Base-by-base conservation (phyloP, 2,888 invertebrate species). In the Trypoxylon attenuatum region DNA sequence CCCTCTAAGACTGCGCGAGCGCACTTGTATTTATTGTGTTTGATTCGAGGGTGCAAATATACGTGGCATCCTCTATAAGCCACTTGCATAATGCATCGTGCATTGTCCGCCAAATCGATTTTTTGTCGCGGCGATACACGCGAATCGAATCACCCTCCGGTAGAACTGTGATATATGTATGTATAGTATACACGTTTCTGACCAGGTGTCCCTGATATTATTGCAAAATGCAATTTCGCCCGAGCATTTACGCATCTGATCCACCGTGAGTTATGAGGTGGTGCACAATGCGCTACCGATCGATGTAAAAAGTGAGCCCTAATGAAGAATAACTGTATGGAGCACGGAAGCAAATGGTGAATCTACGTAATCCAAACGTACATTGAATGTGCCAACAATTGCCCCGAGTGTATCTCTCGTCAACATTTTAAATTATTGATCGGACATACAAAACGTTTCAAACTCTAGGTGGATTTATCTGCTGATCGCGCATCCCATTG, bases 11-110 rank as follows among this genome's bases (percentile, higher is more conserved):
- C 33, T 4, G 29, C 6, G 23, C 19, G 56, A 38, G 57, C 38
- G 27, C 50, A 50, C 54, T 69, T 66, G 71, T 72, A 72, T 72
- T 72, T 72, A 73, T 72, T 72, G 59, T 59, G 66, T 72, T 72
- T 74, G 54, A 70, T 73, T 62, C 61, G 43, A 33, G 13, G 55
- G 18, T 43, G 8, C 74, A 70, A 66, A 66, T 73, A 66, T 65
- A 53, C 52, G 51, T 13, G 41, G 38, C 22, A 16, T 39, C 29
- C 43, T 39, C 39, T 49, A 45, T 72, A 63, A 71, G 58, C 62
- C 57, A 23, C 19, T 29, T 52, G 55, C 63, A 64, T 73, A 65
- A 60, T 73, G 46, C 43, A 53, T 52, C 51, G 45, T n/a, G 42
- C 51, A 56, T 52, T 43, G 51, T 38, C 60, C 46, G 21, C 23